These are phyloP conservation scores for Lampris megalopsis DNA, from an alignment of 2,113 vertebrate species.

Conservation along the genomic window DNA sequence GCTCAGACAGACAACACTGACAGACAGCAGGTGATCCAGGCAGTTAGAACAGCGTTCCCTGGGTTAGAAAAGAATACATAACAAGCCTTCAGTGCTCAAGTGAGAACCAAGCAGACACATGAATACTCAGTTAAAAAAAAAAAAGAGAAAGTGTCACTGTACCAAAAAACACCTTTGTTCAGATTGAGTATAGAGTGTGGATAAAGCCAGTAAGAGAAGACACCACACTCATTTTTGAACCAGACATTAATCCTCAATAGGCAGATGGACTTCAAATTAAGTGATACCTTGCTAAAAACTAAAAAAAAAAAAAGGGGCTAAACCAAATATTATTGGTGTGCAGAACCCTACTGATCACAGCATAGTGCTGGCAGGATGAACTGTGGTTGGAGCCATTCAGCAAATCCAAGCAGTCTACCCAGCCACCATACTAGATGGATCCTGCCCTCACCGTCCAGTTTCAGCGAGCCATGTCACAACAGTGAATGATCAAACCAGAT, in stretches of 20 bases:
- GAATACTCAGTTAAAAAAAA: slow-evolving; percentile 21
- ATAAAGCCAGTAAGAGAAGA: background rate
- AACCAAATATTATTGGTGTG: slow-evolving; percentile 1
- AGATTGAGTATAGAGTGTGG: background rate
- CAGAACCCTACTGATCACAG: slow-evolving; percentile 24
- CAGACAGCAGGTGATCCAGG: too few relatives aligned
- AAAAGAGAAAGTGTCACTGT: slow-evolving; percentile 5
- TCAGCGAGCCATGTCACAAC: background rate
- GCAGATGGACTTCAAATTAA: slow-evolving; percentile 8
- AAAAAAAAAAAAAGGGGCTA: background rate
- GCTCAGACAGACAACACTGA: too few relatives aligned
- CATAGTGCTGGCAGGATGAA: slow-evolving; percentile 3
- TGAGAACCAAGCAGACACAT: background rate
- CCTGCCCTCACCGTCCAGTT: background rate
- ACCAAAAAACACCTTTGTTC: slow-evolving; percentile 6
- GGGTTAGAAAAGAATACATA: too few relatives aligned
- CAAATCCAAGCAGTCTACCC: background rate
- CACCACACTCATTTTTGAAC: slow-evolving; percentile 20
- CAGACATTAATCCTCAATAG: slow-evolving; percentile 18
- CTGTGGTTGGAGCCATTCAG: background rate
- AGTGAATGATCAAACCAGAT: background rate
- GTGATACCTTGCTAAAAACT: background rate
- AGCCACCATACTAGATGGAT: background rate
- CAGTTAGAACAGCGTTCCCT: too few relatives aligned
- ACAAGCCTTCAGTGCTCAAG: background rate